Evolutionary conservation across 2,888 invertebrate species (phyloP), one percentile per base, ranked within the genome.

Genomic region (Mythimna lalbum): DNA sequence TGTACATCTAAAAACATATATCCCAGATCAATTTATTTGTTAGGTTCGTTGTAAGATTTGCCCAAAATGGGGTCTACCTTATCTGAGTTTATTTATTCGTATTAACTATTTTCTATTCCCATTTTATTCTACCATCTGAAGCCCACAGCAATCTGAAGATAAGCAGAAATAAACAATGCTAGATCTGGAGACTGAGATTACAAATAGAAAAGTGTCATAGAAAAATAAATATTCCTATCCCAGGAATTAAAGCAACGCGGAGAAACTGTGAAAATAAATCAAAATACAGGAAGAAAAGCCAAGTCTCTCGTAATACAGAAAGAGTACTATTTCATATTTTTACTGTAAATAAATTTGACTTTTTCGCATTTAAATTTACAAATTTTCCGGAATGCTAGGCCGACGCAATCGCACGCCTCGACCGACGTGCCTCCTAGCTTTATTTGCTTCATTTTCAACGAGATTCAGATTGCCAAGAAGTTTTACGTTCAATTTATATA

Each of bases 361-460:
- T 88, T 86, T 87, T 85, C 83, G 84, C 85, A 85, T 87, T 88
- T 87, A 89, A 87, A 88, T 90, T 90, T 90, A 88, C 87, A 88
- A 87, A 89, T 90, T 87, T 87, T 85, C 87, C 83, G 87, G 87
- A 89, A 88, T 86, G 88, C 88, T 88, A 88, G 90, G 90, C 90
- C 90, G 89, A 87, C 81, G 90, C 92, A 90, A 90, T 90, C 87
- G 89, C 86, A 88, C 76, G 86, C 74, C 89, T 86, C 88, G 81
- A 78, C 85, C 82, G 85, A 80, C 82, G 85, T 86, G 74, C 87
- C 86, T 88, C 86, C 89, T 90, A 88, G 87, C 89, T 92, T 91
- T 92, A 92, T 93, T 93, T 93, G 90, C 90, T 90, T 92, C 90
- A 91, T 91, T 92, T 91, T 88, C 86, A 90, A 90, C 90, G 87